These are phyloP conservation scores for Spicauda simplicius DNA, from an alignment of 2,888 invertebrate species.

Conservation along the genomic window DNA sequence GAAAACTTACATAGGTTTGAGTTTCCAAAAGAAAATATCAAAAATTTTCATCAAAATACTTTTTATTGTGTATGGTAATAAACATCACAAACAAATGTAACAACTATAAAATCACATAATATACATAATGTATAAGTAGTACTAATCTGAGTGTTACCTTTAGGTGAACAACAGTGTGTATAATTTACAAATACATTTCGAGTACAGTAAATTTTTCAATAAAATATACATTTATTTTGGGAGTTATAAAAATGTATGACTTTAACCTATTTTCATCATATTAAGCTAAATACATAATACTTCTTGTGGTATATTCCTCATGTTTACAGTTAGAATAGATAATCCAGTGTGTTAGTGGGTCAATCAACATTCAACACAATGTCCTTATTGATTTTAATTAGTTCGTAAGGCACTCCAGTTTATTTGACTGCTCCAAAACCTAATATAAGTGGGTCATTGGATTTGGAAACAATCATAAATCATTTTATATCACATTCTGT, in stretches of 20 bases:
- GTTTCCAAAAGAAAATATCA: slow-evolving; percentile 1
- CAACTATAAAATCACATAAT: slow-evolving; percentile 47
- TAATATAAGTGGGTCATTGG: neutral
- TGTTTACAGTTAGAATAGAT: slow-evolving; percentile 27
- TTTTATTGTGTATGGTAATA: slow-evolving; percentile 47
- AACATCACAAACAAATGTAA: slow-evolving; percentile 49
- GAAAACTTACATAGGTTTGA: no score
- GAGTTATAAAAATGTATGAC: slow-evolving; percentile 5
- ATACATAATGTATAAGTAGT: slow-evolving; percentile 42
- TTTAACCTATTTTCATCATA: slow-evolving; percentile 24
- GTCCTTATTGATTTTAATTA: slow-evolving; percentile 17
- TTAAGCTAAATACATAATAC: slow-evolving; percentile 26
- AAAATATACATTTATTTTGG: slow-evolving; percentile 26
- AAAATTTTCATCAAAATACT: slow-evolving; percentile 34
- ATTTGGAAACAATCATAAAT: slow-evolving; percentile 8
- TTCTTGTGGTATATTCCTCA: slow-evolving; percentile 22
- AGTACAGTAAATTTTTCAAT: slow-evolving; percentile 27
- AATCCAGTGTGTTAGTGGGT: slow-evolving; percentile 29
- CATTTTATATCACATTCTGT: slow-evolving; percentile 11
- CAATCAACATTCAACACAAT: slow-evolving; percentile 28
- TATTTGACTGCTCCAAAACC: slow-evolving; percentile 14
- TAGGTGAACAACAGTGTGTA: slow-evolving; percentile 18
- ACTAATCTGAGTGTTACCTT: slow-evolving; percentile 14
- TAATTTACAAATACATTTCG: slow-evolving; percentile 14
- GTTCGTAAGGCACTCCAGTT: slow-evolving; percentile 33